Evolutionary conservation across 2,797 vertebrate genomes (phyloP).

Genomic region (Etheostoma nigrum): DNA sequence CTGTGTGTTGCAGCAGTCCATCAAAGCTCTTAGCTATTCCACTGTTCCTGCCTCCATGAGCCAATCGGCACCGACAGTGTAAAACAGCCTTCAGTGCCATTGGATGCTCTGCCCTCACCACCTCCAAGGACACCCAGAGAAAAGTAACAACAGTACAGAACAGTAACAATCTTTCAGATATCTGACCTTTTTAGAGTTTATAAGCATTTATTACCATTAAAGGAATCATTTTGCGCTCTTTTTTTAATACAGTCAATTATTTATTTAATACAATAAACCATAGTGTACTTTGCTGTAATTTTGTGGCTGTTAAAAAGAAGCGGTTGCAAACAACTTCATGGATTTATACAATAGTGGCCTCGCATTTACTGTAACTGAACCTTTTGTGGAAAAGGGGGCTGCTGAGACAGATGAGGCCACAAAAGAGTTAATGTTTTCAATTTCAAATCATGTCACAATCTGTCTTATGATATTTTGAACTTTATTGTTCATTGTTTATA

Average conservation of each 20-base stretch:
- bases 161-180: conserved; percentile 9
- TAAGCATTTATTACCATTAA: background rate
- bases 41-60: background rate
- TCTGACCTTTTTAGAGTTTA: conserved; percentile 4
- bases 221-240: background rate
- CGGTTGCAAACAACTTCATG: background rate
- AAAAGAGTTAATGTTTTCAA: conserved; percentile 23
- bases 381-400: background rate
- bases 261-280: background rate
- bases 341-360: conserved; percentile 8
- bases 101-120: conserved; percentile 7
- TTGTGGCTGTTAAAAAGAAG: background rate
- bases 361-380: conserved; percentile 24
- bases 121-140: conserved; percentile 11
- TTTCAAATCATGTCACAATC: conserved; percentile 23
- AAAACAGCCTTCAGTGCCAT: conserved; percentile 25
- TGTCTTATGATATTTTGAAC: conserved; percentile 16
- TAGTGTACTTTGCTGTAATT: background rate
- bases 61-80: conserved; percentile 1
- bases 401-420: background rate
- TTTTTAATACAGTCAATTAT: background rate
- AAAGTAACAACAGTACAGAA: background rate
- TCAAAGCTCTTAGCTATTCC: conserved; percentile 2
- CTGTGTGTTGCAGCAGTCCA: background rate
- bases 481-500: conserved; percentile 37